These are phyloP conservation scores for Xestia xanthographa DNA, from an alignment of 2,888 invertebrate genomes.

Conservation along the genomic window DNA sequence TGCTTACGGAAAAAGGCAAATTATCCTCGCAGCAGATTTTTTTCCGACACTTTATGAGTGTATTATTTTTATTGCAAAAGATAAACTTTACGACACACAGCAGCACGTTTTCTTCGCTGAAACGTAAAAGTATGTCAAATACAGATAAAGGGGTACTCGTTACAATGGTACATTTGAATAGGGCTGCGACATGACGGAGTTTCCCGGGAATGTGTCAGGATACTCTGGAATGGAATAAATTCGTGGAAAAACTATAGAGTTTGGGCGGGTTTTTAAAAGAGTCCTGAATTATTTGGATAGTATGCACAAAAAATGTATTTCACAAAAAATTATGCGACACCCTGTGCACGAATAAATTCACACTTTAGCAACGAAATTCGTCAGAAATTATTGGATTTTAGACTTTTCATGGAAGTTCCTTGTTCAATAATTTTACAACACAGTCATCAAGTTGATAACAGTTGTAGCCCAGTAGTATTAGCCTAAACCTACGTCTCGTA, in stretches of 20 bases:
- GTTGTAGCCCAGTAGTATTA: background rate
- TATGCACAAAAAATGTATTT: background rate
- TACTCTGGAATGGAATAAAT: background rate
- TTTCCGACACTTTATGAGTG: slow-evolving; percentile 17
- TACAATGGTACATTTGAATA: slow-evolving; percentile 13
- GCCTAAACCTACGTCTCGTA: background rate
- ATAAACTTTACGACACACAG: slow-evolving; percentile 37
- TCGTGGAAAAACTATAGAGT: background rate
- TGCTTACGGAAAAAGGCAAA: background rate
- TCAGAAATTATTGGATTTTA: background rate
- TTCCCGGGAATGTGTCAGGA: background rate
- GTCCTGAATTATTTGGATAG: background rate
- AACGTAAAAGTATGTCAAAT: slow-evolving; percentile 39
- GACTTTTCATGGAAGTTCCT: background rate
- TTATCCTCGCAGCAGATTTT: slow-evolving; percentile 11
- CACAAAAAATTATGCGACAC: background rate
- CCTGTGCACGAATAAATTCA: background rate
- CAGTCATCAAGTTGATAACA: background rate
- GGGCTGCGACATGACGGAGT: background rate
- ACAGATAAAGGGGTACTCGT: slow-evolving; percentile 14
- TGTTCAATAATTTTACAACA: background rate
- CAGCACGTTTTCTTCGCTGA: background rate
- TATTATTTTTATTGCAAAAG: slow-evolving; percentile 25
- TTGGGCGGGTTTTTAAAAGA: background rate
- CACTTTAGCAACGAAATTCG: background rate